Base-by-base conservation (phyloP, 2,888 invertebrate genomes). In the Nemoura dubitans region DNA sequence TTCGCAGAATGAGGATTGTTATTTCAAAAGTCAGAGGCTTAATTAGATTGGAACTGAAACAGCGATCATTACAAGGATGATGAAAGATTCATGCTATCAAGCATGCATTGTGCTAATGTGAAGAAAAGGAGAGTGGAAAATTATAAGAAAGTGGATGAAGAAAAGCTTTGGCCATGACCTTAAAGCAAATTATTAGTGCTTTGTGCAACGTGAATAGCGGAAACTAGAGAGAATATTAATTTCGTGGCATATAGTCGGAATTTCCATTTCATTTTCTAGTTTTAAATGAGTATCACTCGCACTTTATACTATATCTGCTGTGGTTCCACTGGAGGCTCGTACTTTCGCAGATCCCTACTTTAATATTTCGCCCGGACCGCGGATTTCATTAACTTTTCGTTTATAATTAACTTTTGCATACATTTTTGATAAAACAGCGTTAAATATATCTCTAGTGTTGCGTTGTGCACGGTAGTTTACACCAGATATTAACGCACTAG, bases 171-270 rank as follows among this genome's bases (percentile, higher is more conserved):
- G 78, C 78, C 78, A 7, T 28, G 26, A 78, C 78, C 28, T 78
- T 26, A 78, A 78, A 78, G 78, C 5, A 78, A 78, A 78, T 78
- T 26, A 26, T 78, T 78, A 27, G 78, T 78, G 78, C 59, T 59
- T 59, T 59, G 59, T 59, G 59, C 14, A 59, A 59, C 21, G 59
- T 59, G 59, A 59, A 59, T 59, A 14, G 59, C 59, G 59, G 59
- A 59, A 59, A 59, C 59, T 59, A 59, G 78, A 78, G 78, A n/a
- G 78, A 78, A 78, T 78, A 78, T 78, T 78, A 78, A 78, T 78
- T 78, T 78, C 26, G 16, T 27, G 10, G 78, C 26, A 78, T 10
- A 78, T 78, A 7, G 78, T 78, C 28, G 28, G 78, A 78, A 78
- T 78, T 78, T 78, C 78, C 78, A 78, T 78, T 78, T 78, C 26